phyloP scores from a whole-genome alignment of 2,888 invertebrate species.

The Dusona sp. region DNA sequence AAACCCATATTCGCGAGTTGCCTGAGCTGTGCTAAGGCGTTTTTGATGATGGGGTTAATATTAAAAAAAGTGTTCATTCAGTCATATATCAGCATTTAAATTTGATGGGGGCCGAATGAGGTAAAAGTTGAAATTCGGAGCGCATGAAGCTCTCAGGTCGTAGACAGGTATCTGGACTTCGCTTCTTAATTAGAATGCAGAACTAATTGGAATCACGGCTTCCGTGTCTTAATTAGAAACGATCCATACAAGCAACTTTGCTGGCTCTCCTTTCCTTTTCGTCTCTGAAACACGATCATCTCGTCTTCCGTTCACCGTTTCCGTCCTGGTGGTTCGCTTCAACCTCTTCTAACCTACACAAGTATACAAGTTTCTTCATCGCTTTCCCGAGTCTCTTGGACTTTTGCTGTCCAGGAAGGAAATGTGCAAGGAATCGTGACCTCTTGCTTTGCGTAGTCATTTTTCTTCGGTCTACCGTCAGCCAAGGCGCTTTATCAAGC shows the following conservation, averaged over 20 bases:
- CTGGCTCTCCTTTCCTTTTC: not conserved
- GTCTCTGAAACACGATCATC: conserved; percentile 1
- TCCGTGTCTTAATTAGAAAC: conserved; percentile 73
- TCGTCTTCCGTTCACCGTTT: conserved; percentile 9
- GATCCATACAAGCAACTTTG: conserved; percentile 41
- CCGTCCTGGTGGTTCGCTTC: not conserved
- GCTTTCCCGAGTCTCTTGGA: not conserved
- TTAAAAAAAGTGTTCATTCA: not conserved
- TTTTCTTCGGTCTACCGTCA: conserved; percentile 6
- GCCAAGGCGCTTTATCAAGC: not conserved
- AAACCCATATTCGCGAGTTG: not conserved
- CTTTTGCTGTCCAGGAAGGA: conserved; percentile 11
- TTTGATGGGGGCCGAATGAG: not conserved
- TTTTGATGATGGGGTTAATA: not conserved
- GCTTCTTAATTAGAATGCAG: conserved; percentile 73
- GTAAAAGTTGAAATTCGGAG: not conserved
- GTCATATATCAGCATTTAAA: not conserved
- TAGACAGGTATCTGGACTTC: conserved; percentile 59
- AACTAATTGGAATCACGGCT: conserved; percentile 73
- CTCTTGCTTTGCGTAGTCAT: conserved; percentile 15
- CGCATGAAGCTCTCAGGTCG: not conserved
- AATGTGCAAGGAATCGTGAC: conserved; percentile 8
- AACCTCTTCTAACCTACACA: not conserved
- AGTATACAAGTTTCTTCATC: conserved; percentile 2
- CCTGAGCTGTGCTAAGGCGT: not conserved